Evolutionary conservation across 2,797 vertebrate genomes (phyloP).

Genomic region (Phoebastria nigripes): DNA sequence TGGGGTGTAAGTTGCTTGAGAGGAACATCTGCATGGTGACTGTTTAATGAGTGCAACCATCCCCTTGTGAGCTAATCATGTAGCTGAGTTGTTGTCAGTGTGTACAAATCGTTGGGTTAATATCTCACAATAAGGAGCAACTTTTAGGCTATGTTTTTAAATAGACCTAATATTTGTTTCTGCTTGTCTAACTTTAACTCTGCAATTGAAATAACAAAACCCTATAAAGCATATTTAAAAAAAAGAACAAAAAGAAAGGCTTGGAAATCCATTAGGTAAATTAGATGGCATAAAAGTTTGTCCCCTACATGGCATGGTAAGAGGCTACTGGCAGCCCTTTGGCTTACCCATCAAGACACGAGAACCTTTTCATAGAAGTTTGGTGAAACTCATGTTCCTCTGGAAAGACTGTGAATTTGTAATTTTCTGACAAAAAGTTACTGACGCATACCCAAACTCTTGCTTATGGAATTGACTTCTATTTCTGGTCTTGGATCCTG

Average conservation of each 20-base stretch:
- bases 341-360: not conserved
- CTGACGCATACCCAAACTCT: not conserved
- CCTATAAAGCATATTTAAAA: not conserved
- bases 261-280: not conserved
- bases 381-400: not conserved
- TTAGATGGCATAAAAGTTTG: not conserved
- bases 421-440: not conserved
- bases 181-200: not conserved
- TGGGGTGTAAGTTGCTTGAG: not conserved
- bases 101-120: not conserved
- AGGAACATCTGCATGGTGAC: rapidly evolving
- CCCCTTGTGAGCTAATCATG: not conserved
- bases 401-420: not conserved
- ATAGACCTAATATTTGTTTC: not conserved
- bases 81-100: too few species aligned
- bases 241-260: not conserved
- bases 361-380: not conserved
- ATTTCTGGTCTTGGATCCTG: not conserved
- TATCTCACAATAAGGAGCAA: not conserved
- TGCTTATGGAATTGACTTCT: not conserved
- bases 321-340: not conserved
- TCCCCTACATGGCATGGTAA: rapidly evolving
- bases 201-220: not conserved
- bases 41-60: not conserved
- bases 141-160: not conserved